These are phyloP conservation scores for Meiosimyza platycephala DNA, from an alignment of 2,888 invertebrate species.

Conservation along the genomic window DNA sequence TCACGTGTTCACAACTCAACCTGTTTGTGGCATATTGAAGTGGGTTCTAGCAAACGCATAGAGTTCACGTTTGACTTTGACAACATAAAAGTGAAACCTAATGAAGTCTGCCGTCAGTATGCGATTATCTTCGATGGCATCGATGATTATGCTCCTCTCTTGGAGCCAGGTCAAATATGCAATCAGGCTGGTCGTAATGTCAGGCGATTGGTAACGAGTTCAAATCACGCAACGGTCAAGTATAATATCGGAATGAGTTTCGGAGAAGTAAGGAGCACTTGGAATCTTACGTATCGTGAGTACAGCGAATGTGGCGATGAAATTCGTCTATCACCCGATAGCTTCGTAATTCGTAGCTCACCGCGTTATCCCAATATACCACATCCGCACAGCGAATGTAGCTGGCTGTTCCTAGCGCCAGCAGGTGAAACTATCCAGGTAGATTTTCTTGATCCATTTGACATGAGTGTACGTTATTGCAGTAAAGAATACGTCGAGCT, in stretches of 20 bases:
- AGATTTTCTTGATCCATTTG: slow-evolving; percentile 82
- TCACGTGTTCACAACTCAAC: slow-evolving; percentile 40
- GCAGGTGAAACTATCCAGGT: slow-evolving; percentile 80
- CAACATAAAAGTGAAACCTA: background rate
- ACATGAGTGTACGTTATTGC: slow-evolving; percentile 70
- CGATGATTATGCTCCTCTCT: slow-evolving; percentile 75
- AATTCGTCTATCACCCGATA: slow-evolving; percentile 63
- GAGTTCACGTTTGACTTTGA: slow-evolving; percentile 73
- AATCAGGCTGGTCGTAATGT: slow-evolving; percentile 61
- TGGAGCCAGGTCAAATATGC: slow-evolving; percentile 82
- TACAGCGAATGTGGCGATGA: slow-evolving; percentile 75
- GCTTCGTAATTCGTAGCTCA: slow-evolving; percentile 71
- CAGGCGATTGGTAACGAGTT: slow-evolving; percentile 67
- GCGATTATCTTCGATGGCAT: slow-evolving; percentile 77
- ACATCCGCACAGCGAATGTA: slow-evolving; percentile 82
- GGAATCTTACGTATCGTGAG: slow-evolving; percentile 58
- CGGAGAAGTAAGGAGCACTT: slow-evolving; percentile 32
- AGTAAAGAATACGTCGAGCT: slow-evolving; percentile 76
- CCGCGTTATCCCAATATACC: slow-evolving; percentile 88
- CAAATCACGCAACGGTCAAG: slow-evolving; percentile 73
- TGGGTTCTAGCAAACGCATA: slow-evolving; percentile 79
- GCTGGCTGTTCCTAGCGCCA: slow-evolving; percentile 81
- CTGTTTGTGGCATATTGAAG: slow-evolving; percentile 82
- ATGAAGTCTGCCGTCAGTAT: slow-evolving; percentile 58
- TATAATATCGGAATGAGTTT: slow-evolving; percentile 44